Conservation (phyloP, 2,888 invertebrate genomes). For the Dicyrtoma fusca region DNA sequence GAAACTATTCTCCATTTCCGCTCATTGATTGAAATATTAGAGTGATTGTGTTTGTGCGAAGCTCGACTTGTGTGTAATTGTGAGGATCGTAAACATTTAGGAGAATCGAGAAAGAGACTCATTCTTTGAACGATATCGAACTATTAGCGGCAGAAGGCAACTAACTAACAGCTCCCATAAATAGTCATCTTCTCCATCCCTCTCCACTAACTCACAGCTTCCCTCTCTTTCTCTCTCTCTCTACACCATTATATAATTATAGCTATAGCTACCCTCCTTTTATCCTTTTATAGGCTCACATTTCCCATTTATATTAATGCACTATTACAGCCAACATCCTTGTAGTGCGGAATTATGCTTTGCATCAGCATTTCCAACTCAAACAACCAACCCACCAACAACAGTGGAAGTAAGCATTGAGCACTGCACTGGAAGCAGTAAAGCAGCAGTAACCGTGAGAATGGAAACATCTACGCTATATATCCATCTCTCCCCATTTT, state of each 20-base stretch:
- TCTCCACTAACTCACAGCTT: neutral
- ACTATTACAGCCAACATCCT: no score
- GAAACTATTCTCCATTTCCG: neutral
- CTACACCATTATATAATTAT: no score
- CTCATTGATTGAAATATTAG: constrained; percentile 16
- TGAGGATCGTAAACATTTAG: constrained; percentile 25
- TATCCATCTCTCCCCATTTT: no score
- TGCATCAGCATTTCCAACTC: no score
- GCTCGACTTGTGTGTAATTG: constrained; percentile 14
- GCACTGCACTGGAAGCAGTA: no score
- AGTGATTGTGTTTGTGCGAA: constrained; percentile 5
- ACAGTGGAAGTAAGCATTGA: no score
- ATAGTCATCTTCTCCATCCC: constrained; percentile 10
- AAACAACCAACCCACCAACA: no score
- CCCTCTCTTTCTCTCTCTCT: neutral
- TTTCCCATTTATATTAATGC: neutral
- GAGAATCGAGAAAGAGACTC: constrained; percentile 13
- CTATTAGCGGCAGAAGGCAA: constrained; percentile 28
- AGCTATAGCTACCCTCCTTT: neutral
- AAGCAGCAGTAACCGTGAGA: no score
- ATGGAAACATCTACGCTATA: no score
- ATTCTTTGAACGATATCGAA: constrained; percentile 21
- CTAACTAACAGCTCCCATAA: constrained; percentile 24
- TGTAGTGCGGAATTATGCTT: no score
- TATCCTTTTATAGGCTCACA: neutral